A percentile compares a stretch with the other conserved stretches of the same genome.
phyloP scores from a whole-genome alignment of 2,888 invertebrate genomes.

The Zelleria hepariella region DNA sequence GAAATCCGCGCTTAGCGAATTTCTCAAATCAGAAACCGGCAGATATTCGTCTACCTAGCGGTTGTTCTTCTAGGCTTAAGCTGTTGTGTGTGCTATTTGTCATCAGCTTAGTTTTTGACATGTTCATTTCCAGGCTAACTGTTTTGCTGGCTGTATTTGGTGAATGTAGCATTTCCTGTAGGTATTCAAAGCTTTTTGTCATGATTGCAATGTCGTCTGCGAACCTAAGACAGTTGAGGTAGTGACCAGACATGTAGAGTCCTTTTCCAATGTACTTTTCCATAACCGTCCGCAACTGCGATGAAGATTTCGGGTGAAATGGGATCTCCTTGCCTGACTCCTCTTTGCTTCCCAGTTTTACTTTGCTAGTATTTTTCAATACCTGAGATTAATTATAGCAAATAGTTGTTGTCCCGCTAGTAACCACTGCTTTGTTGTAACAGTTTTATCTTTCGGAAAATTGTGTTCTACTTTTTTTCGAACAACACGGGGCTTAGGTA shows the following conservation, averaged over 20 bases:
- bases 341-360: neutral
- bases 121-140: neutral
- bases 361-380: neutral
- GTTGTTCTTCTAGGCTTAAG: neutral
- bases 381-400: too few species aligned
- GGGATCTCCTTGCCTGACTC: neutral
- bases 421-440: too few species aligned
- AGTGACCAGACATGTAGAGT: neutral
- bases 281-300: neutral
- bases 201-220: neutral
- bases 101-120: neutral
- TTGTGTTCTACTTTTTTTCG: too few species aligned
- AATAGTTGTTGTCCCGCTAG: too few species aligned
- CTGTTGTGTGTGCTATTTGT: neutral
- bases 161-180: neutral
- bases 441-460: too few species aligned
- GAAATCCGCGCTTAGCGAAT: too few species aligned
- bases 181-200: neutral
- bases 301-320: neutral
- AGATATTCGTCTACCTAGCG: neutral
- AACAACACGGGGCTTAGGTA: too few species aligned
- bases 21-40: too few species aligned
- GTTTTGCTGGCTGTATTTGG: neutral
- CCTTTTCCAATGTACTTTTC: neutral
- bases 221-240: neutral